These are phyloP conservation scores for Lysiphlebus fabarum DNA, from an alignment of 1,140 invertebrate genomes.

Conservation along the genomic window DNA sequence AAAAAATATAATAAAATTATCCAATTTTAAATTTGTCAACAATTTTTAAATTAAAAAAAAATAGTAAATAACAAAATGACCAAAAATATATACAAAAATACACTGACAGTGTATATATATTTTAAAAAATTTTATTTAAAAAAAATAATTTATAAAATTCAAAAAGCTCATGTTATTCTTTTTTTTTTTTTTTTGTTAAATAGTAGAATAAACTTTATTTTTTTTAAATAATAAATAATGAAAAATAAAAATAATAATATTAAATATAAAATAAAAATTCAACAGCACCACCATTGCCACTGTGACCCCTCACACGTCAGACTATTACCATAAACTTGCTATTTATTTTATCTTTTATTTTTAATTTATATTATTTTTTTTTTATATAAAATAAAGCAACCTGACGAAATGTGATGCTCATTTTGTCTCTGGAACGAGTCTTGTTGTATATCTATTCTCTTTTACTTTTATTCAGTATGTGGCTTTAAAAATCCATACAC, in stretches of 20 bases:
- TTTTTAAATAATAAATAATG: not conserved
- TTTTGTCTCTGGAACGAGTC: slow-evolving; percentile 2
- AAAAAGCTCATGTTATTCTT: no score
- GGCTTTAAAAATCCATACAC: not conserved
- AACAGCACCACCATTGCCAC: slow-evolving; percentile 20
- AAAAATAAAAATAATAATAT: not conserved
- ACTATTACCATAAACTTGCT: slow-evolving; percentile 12
- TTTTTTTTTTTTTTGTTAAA: no score
- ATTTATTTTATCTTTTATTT: slow-evolving; percentile 2
- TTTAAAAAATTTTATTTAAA: no score
- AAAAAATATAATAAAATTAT: no score
- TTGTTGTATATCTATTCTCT: slow-evolving; percentile 9
- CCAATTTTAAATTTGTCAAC: no score
- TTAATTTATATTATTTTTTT: no score
- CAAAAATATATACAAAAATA: no score
- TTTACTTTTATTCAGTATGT: not conserved
- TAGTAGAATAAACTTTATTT: no score
- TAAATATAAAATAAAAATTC: not conserved
- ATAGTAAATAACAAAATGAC: no score
- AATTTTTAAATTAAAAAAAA: no score
- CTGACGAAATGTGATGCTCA: slow-evolving; percentile 15
- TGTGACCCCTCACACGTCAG: not conserved
- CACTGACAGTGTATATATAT: no score
- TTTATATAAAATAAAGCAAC: not conserved
- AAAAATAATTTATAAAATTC: no score